Conservation (phyloP, 2,888 invertebrate genomes). For the Carcina quercana region DNA sequence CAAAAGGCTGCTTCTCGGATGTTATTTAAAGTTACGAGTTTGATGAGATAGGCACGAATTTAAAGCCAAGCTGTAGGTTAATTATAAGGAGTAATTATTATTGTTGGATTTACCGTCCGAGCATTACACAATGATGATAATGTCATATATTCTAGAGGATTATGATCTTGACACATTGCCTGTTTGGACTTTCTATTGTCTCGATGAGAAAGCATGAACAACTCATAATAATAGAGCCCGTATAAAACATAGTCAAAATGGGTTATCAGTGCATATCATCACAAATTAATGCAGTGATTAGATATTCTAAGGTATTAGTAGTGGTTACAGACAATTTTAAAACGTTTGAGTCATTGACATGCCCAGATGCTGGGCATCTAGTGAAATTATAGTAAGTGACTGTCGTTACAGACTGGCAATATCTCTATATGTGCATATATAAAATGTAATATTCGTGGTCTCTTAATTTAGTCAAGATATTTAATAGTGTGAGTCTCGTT, state of each 20-base stretch:
- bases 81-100: conserved; percentile 63
- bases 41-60: conserved; percentile 70
- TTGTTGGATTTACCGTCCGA: conserved; percentile 73
- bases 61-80: conserved; percentile 71
- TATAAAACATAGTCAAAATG: conserved; percentile 51
- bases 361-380: conserved; percentile 68
- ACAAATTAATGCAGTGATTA: conserved; percentile 73
- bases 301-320: conserved; percentile 73
- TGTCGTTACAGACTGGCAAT: conserved; percentile 72
- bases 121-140: conserved; percentile 66
- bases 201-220: conserved; percentile 50
- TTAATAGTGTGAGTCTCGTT: conserved; percentile 73
- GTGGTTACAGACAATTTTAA: conserved; percentile 69
- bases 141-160: conserved; percentile 57
- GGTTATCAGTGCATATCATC: conserved; percentile 74
- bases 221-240: conserved; percentile 49
- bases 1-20: conserved; percentile 72
- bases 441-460: conserved; percentile 69
- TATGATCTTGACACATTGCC: conserved; percentile 54
- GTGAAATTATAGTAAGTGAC: conserved; percentile 71
- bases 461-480: conserved; percentile 74
- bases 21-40: conserved; percentile 61
- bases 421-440: conserved; percentile 71
- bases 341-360: conserved; percentile 65
- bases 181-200: conserved; percentile 47